phyloP scores from a whole-genome alignment of 2,113 vertebrate genomes.

The Scolopax mira region DNA sequence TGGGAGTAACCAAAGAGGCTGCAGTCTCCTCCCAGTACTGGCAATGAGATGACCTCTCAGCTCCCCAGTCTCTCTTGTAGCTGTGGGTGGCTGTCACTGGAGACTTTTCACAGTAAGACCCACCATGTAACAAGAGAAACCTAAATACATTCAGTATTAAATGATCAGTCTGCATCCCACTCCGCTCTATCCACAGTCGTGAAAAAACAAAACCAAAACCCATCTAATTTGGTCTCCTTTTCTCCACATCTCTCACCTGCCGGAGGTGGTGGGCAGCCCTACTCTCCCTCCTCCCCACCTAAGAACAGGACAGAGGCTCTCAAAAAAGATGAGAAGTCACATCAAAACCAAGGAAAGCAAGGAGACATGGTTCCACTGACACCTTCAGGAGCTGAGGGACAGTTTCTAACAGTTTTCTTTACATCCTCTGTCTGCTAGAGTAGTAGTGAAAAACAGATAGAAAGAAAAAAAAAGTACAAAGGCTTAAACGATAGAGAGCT shows the following conservation, averaged over 20 bases:
- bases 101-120: background rate
- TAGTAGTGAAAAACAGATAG: background rate
- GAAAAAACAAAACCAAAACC: background rate
- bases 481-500: background rate
- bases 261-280: background rate
- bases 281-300: background rate
- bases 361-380: background rate
- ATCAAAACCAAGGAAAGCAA: background rate
- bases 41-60: background rate
- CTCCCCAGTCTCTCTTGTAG: background rate
- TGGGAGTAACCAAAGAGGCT: background rate
- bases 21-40: background rate
- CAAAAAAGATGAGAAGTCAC: background rate
- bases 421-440: background rate
- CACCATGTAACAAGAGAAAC: background rate
- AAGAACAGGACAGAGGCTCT: background rate
- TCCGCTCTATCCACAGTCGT: background rate
- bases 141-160: background rate
- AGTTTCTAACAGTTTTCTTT: background rate
- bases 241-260: background rate
- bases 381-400: background rate
- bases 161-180: accelerated
- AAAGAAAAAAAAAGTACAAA: background rate
- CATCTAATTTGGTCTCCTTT: background rate
- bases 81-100: background rate